These are phyloP conservation scores for Halcyon chelicuti DNA, from an alignment of 2,797 vertebrate species.

Conservation along the genomic window DNA sequence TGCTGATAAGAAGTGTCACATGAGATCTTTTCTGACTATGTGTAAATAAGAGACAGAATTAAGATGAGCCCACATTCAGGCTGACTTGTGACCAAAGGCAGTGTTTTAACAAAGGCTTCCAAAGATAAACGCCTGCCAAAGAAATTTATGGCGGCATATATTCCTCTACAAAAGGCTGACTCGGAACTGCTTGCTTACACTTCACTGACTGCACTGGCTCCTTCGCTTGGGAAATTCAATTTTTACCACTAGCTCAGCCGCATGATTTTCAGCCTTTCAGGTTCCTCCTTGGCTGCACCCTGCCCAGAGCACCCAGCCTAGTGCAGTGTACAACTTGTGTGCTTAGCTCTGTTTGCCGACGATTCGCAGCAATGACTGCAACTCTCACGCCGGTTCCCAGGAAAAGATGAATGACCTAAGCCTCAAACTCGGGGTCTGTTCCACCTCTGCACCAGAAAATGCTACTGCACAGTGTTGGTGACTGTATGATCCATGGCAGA, in stretches of 20 bases:
- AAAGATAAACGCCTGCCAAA: not conserved
- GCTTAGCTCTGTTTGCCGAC: not conserved
- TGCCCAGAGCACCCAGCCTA: not conserved
- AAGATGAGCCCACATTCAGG: not conserved
- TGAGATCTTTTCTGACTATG: not conserved
- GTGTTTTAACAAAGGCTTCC: not conserved
- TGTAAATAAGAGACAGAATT: not conserved
- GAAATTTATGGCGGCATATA: not conserved
- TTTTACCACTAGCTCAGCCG: not conserved
- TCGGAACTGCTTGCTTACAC: not conserved
- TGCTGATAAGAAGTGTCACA: not conserved
- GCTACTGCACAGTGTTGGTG: not conserved
- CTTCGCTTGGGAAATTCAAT: not conserved
- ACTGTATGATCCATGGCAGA: not conserved
- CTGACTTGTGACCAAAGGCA: not conserved
- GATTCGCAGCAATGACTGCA: not conserved
- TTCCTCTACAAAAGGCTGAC: not conserved
- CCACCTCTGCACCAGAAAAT: not conserved
- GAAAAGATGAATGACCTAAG: not conserved
- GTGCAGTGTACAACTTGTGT: fast-evolving
- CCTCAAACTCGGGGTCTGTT: not conserved
- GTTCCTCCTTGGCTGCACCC: not conserved
- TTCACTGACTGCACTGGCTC: not conserved
- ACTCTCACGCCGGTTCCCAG: not conserved
- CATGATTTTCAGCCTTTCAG: not conserved